phyloP scores from a whole-genome alignment of 2,888 invertebrate species.

The Halictus ligatus region DNA sequence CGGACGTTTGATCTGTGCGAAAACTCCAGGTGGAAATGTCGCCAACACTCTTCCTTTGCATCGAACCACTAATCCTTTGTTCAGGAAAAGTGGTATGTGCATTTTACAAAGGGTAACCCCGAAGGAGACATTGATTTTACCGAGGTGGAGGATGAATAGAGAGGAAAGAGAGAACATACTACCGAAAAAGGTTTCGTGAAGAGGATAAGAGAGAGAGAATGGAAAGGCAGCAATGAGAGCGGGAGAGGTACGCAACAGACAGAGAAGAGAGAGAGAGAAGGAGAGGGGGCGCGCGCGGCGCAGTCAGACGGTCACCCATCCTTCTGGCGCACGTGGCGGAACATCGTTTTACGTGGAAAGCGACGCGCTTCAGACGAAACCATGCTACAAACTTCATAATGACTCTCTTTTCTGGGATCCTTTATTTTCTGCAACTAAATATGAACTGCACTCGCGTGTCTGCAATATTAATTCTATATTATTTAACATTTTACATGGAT shows the following conservation, averaged over 20 bases:
- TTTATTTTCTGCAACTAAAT: not conserved
- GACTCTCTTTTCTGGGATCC: too few species aligned
- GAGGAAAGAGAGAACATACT: not conserved
- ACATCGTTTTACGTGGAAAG: not conserved
- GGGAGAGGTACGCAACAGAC: too few species aligned
- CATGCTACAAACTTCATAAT: not conserved
- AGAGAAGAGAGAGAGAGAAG: too few species aligned
- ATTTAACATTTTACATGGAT: not conserved
- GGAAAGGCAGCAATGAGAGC: not conserved
- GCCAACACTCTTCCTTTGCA: constrained; percentile 30
- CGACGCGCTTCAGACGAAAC: not conserved
- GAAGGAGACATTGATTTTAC: not conserved
- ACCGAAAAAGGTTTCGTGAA: not conserved
- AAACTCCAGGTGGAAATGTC: constrained; percentile 10
- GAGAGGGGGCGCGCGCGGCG: too few species aligned
- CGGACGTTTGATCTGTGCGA: not conserved
- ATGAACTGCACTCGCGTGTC: not conserved
- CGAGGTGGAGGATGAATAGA: not conserved
- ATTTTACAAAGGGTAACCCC: constrained; percentile 19
- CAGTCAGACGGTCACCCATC: constrained; percentile 44
- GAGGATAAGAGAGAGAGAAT: not conserved
- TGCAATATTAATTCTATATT: not conserved
- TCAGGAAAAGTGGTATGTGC: not conserved
- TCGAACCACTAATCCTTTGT: constrained; percentile 2
- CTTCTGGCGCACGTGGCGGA: not conserved